Evolutionary conservation across 1,140 invertebrate genomes (phyloP).

Genomic region (Muscidifurax raptorellus): DNA sequence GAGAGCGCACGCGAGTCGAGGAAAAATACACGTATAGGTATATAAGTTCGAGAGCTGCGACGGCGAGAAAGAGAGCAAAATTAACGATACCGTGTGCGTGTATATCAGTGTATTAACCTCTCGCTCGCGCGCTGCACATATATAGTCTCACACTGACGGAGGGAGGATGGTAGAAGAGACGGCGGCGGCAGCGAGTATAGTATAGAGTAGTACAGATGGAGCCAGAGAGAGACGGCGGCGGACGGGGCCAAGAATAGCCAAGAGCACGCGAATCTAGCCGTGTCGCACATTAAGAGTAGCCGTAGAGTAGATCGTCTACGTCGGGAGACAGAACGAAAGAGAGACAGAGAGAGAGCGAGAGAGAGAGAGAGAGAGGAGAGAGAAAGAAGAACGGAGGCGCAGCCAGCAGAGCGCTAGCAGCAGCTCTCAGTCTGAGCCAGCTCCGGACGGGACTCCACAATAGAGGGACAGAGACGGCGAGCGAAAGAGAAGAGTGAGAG

Average conservation of each 20-base stretch:
- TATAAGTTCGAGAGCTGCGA: too few species aligned
- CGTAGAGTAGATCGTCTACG: slow-evolving; percentile 49
- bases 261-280: slow-evolving; percentile 66
- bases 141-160: background rate
- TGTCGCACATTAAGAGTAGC: slow-evolving; percentile 51
- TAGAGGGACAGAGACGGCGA: background rate
- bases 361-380: background rate
- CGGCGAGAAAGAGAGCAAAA: slow-evolving; percentile 26
- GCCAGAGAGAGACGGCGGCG: slow-evolving; percentile 15
- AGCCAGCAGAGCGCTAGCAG: background rate
- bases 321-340: background rate
- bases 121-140: background rate
- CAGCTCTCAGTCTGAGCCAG: background rate
- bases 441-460: background rate
- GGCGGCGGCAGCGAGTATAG: background rate
- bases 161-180: background rate
- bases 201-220: slow-evolving; percentile 4
- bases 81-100: slow-evolving; percentile 15
- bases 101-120: slow-evolving; percentile 15
- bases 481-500: background rate
- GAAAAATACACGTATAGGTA: background rate
- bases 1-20: too few species aligned
- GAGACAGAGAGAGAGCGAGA: background rate
- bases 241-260: slow-evolving; percentile 66
- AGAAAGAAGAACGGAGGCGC: background rate